Evolutionary conservation across 2,888 invertebrate genomes (phyloP).

Genomic region (Melieria omissa): DNA sequence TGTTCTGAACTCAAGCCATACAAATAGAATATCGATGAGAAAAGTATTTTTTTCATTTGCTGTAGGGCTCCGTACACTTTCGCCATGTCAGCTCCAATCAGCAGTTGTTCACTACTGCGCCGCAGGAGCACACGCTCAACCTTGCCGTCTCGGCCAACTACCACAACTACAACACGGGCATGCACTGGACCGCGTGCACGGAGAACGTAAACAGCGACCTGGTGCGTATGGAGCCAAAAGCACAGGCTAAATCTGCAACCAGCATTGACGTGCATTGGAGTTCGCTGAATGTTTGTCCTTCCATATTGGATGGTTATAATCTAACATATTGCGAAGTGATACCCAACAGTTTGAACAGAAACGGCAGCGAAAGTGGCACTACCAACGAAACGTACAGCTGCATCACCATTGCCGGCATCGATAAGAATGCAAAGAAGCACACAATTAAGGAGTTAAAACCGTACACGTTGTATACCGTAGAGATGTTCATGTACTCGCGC

Average conservation of each 20-base stretch:
- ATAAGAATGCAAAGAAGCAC: constrained; percentile 61
- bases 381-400: constrained; percentile 43
- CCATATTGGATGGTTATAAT: constrained; percentile 78
- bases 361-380: constrained; percentile 44
- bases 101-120: constrained; percentile 64
- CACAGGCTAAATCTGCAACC: constrained; percentile 49
- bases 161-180: constrained; percentile 77
- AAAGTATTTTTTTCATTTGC: constrained; percentile 12
- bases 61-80: constrained; percentile 73
- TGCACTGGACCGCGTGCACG: constrained; percentile 83
- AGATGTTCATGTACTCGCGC: constrained; percentile 74
- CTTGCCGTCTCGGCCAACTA: constrained; percentile 87
- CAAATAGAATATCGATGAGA: background rate
- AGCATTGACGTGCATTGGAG: constrained; percentile 79
- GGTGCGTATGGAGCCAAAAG: constrained; percentile 58
- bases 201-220: constrained; percentile 58
- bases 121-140: constrained; percentile 69
- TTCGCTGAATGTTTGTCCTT: constrained; percentile 80
- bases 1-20: background rate
- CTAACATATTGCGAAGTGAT: constrained; percentile 78
- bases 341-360: background rate
- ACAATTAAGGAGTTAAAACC: constrained; percentile 76
- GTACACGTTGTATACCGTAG: constrained; percentile 79
- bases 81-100: constrained; percentile 66
- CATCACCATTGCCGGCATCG: constrained; percentile 32